Percentiles rank a stretch among this genome's conserved stretches.
Conservation (phyloP, 2,113 vertebrate genomes). For the Heterotilapia buettikoferi region DNA sequence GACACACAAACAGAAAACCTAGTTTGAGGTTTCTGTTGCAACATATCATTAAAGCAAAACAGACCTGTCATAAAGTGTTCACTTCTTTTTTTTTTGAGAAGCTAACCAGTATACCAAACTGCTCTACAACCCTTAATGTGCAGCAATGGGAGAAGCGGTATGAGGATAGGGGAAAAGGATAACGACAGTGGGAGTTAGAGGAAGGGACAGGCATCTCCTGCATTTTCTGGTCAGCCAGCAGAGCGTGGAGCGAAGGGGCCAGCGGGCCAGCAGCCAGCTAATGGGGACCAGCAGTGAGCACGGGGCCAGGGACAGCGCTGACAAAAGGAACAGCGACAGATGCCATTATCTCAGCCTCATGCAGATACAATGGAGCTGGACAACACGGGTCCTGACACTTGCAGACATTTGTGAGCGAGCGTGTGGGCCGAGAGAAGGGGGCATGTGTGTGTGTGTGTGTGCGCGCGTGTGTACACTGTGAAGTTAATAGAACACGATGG, state of each 20-base stretch:
- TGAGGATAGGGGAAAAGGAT: background rate
- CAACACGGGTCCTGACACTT: constrained; percentile 48
- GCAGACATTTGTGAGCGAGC: constrained; percentile 14
- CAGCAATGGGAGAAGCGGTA: constrained; percentile 16
- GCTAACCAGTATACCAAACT: background rate
- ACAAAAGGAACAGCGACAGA: constrained; percentile 73
- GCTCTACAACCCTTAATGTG: background rate
- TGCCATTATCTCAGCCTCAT: constrained; percentile 72
- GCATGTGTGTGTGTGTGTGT: background rate
- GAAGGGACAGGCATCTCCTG: constrained; percentile 55
- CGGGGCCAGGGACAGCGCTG: constrained; percentile 45
- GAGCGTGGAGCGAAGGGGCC: constrained; percentile 63
- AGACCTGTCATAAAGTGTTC: background rate
- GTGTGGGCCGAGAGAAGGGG: background rate
- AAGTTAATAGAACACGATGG: constrained; percentile 68
- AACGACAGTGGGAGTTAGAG: constrained; percentile 37
- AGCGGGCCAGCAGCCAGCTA: constrained; percentile 62
- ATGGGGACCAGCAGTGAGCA: constrained; percentile 61
- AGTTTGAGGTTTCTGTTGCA: background rate
- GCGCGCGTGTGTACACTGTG: background rate
- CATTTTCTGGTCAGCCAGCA: constrained; percentile 62
- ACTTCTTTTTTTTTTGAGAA: background rate
- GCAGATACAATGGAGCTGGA: constrained; percentile 63
- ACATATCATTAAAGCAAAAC: background rate
- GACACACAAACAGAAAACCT: background rate